Evolutionary conservation across 2,113 vertebrate species (phyloP), one percentile per base, ranked within the genome.

Genomic region (Apodemus speciosus): DNA sequence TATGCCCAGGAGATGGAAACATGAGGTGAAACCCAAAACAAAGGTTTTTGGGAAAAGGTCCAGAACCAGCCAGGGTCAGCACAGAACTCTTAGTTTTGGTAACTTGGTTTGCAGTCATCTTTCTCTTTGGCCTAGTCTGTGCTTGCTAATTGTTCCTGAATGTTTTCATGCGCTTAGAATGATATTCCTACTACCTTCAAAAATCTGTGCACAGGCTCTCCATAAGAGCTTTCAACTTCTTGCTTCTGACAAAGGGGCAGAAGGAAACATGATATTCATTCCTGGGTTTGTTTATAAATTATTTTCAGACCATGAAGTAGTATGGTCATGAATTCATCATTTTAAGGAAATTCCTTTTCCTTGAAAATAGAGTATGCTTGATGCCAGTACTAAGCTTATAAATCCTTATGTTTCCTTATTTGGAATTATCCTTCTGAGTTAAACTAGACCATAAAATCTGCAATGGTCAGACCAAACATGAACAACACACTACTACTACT

Each of bases 361-460:
- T 94, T 91, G 68, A 89, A 85, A 88, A 75, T 79, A 84, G 73
- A n/a, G 27, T 90, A 71, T 93, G 94, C 81, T 94, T 94, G 69
- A 76, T 92, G 68, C 32, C n/a, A 40, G 87, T 21, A 49, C 66
- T 72, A 68, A 77, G 89, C 92, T 81, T 94, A 94, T 93, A 91
- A 96, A 94, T 96, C 89, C 89, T 91, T 93, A 75, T 49, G 30
- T 87, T 90, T 92, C 97, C 95, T 97, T 97, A 96, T 97, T 96
- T 97, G 96, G 95, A 96, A 94, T 93, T 95, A 95, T 93, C 51
- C 76, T 91, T 93, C 80, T 92, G 64, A 96, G 86, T 97, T 88
- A 90, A 97, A 95, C 85, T 96, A 95, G 90, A 93, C 87, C 92
- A 96, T 96, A 95, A 96, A 96, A 94, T 91, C 89, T 91, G 53